phyloP scores from a whole-genome alignment of 2,797 vertebrate species.

The Bradypodion pumilum region DNA sequence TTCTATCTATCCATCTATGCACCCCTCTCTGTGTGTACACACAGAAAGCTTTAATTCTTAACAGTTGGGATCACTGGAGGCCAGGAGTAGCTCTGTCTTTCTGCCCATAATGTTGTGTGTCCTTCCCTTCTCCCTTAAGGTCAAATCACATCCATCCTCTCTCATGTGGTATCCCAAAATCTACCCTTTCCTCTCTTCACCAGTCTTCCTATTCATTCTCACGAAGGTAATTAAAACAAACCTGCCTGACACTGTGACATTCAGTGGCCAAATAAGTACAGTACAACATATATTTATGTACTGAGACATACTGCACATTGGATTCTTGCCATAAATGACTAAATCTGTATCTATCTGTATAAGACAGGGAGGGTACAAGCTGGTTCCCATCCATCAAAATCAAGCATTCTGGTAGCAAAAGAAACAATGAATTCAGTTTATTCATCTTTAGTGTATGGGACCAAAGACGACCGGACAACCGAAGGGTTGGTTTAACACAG shows the following conservation, averaged over 20 bases:
- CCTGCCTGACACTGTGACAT: not conserved
- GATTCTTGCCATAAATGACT: not conserved
- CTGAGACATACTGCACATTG: not conserved
- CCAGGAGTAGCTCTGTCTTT: not conserved
- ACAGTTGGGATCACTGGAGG: not conserved
- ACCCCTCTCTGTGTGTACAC: too few species aligned
- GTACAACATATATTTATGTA: not conserved
- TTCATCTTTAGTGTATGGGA: too few species aligned
- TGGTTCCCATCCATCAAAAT: not conserved
- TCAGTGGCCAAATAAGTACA: not conserved
- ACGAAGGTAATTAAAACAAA: too few species aligned
- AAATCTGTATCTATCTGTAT: not conserved
- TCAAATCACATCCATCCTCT: not conserved
- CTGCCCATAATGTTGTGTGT: not conserved
- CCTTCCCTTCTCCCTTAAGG: not conserved
- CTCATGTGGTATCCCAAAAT: not conserved
- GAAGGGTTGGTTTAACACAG: too few species aligned
- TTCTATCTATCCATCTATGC: not conserved
- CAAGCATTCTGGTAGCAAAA: conserved; percentile 6
- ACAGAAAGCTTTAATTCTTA: not conserved
- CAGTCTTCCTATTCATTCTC: not conserved
- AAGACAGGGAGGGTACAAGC: too few species aligned
- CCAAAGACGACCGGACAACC: too few species aligned
- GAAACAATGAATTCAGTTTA: conserved; percentile 1
- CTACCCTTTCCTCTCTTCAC: not conserved